Conservation (phyloP, 2,113 vertebrate genomes). For the Himantopus leucocephalus region DNA sequence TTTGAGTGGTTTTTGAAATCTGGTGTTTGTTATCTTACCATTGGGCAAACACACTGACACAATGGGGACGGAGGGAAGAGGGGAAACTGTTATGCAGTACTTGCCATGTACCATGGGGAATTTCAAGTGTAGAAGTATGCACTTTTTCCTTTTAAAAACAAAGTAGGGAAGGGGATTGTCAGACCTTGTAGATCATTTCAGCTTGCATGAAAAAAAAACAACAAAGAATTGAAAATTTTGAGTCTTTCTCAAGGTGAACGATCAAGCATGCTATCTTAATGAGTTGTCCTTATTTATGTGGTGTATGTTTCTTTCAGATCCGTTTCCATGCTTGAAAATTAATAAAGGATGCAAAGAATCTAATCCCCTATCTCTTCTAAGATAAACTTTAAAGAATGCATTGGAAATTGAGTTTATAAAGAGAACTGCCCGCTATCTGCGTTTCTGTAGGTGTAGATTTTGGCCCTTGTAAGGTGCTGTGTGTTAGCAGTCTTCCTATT, state of each 20-base stretch:
- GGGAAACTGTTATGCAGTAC: not conserved
- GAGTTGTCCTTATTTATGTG: constrained; percentile 52
- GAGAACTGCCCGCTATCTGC: not conserved
- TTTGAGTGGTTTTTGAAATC: constrained; percentile 23
- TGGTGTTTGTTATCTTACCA: not conserved
- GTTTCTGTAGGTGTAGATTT: not conserved
- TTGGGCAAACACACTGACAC: not conserved
- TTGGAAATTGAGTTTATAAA: not conserved
- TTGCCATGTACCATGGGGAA: not conserved
- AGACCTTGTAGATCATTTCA: not conserved
- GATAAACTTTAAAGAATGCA: not conserved
- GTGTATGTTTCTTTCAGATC: constrained; percentile 38
- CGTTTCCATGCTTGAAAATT: constrained; percentile 18
- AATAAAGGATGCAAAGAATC: constrained; percentile 54
- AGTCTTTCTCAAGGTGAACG: constrained; percentile 35
- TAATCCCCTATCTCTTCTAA: constrained; percentile 21
- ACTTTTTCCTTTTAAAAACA: not conserved
- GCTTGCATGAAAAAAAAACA: constrained; percentile 44
- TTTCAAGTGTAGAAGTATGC: not conserved
- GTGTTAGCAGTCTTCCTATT: not conserved
- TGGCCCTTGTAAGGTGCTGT: not conserved
- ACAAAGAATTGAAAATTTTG: not conserved
- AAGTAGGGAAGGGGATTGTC: not conserved
- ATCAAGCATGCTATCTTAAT: constrained; percentile 45
- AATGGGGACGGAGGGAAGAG: not conserved